phyloP scores from a whole-genome alignment of 2,888 invertebrate species.

The Cryptocephalus moraei region DNA sequence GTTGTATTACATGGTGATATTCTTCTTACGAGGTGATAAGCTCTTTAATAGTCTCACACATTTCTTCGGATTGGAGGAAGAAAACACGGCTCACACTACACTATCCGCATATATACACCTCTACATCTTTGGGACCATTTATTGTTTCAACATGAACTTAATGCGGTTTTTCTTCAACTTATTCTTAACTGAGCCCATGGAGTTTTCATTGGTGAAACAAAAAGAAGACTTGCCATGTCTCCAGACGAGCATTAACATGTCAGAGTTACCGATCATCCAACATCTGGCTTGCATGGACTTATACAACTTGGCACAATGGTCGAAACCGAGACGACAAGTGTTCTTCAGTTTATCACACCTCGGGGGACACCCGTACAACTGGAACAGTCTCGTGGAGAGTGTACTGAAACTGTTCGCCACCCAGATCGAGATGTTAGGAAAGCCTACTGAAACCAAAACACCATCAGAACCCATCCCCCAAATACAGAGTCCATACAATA shows the following conservation, averaged over 20 bases:
- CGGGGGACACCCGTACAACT: conserved; percentile 81
- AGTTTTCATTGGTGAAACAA: conserved; percentile 49
- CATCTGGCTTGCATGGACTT: conserved; percentile 70
- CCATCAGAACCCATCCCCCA: conserved; percentile 4
- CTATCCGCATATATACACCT: conserved; percentile 44
- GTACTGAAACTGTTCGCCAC: conserved; percentile 52
- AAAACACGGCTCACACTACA: conserved; percentile 42
- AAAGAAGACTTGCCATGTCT: conserved; percentile 42
- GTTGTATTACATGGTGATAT: conserved; percentile 49
- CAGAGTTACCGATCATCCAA: conserved; percentile 57
- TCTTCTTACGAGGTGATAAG: conserved; percentile 50
- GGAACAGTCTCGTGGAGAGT: conserved; percentile 62
- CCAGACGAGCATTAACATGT: conserved; percentile 48
- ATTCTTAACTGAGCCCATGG: conserved; percentile 58
- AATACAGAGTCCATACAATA: conserved; percentile 12
- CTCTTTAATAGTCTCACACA: conserved; percentile 43
- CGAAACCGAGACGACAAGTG: conserved; percentile 47
- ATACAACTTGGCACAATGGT: conserved; percentile 53
- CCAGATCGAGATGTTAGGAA: conserved; percentile 54
- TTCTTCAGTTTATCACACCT: conserved; percentile 69
- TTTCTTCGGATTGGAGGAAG: conserved; percentile 41
- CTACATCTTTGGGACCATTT: conserved; percentile 61
- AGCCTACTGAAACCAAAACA: conserved; percentile 21
- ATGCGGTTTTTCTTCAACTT: conserved; percentile 63
- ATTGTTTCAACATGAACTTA: conserved; percentile 57